Base-by-base conservation (phyloP, 1,140 invertebrate species). In the Lucilia cuprina region DNA sequence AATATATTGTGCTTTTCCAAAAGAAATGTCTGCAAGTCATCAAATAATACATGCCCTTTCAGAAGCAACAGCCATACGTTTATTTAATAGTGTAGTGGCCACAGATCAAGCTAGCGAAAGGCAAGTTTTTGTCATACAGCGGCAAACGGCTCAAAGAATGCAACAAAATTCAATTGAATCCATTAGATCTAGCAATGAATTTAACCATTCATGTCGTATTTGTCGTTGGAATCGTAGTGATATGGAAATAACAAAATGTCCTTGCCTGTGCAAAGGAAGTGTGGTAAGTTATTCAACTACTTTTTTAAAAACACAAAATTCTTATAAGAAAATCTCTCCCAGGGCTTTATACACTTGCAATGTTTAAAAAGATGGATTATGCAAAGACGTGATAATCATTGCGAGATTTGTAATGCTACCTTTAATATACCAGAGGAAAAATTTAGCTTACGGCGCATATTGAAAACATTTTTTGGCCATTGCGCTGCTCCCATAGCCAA, bases 281-380 rank as follows among this genome's bases (percentile, higher is more conserved):
- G 89, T 90, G 87, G 89, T 90, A 86, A 90, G 88, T 86, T 14
- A 2, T 49, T 35, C 13, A 34, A 35, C 7, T 34, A 13, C 7
- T 41, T 13, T 47, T 17, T 2, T 8, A 41, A 34, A 35, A 47
- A 80, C 8, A 19, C 5, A 70, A 70, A 70, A 70, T 70, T 70
- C 5, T 70, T 10, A 70, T 70, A 70, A 70, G 8, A 25, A 25
- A 70, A 60, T 12, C 8, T 60, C 41, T 83, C 2, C 35, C 25
- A 90, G 89, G 89, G 89, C 7, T 88, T 84, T 19, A 86, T 90
- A 50, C 89, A 90, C 75, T 50, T 90, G 78, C 90, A 86, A 80
- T 90, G 89, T 74, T 83, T 90, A 25, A 90, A 89, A 41, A 86
- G 87, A 17, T 90, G 89, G 89, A 90, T 90, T 17, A 87, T 89